Percentiles rank a stretch among this genome's conserved stretches.
These are phyloP conservation scores for Dysidea cf. avara DNA, from an alignment of 37 sponge, comb jelly and placozoan genomes.

Conservation along the genomic window DNA sequence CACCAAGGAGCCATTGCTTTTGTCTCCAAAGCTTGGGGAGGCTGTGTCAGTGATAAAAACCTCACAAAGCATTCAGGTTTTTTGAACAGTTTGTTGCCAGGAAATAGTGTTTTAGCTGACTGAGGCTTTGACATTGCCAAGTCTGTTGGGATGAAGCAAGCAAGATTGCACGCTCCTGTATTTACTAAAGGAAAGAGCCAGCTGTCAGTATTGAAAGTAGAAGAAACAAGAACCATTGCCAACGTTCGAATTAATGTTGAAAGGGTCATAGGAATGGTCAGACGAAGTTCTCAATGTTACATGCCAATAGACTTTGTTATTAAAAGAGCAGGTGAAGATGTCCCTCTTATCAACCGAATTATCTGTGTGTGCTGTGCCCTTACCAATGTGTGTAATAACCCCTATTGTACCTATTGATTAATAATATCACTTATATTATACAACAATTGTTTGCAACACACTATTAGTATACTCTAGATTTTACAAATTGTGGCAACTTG, in stretches of 20 bases:
- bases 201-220: constrained; percentile 16
- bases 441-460: too few species aligned
- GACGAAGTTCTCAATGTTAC: too few species aligned
- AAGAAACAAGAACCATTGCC: constrained; percentile 13
- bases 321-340: not conserved
- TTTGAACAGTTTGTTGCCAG: constrained; percentile 24
- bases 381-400: not conserved
- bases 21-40: constrained; percentile 43
- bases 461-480: too few species aligned
- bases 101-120: constrained; percentile 32
- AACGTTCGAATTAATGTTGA: constrained; percentile 42
- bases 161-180: constrained; percentile 14
- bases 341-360: constrained; percentile 12
- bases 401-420: not conserved
- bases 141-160: constrained; percentile 5
- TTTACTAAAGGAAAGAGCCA: constrained; percentile 47
- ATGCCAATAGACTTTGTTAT: constrained; percentile 17
- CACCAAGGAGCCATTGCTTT: constrained; percentile 45
- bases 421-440: too few species aligned
- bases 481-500: not conserved
- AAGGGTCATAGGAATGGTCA: constrained; percentile 21
- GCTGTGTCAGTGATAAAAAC: constrained; percentile 38
- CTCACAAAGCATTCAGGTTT: constrained; percentile 11
- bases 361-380: too few species aligned
- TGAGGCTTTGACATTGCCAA: constrained; percentile 31